These are phyloP conservation scores for Taenioides sp. DNA, from an alignment of 2,797 vertebrate genomes.

Conservation along the genomic window DNA sequence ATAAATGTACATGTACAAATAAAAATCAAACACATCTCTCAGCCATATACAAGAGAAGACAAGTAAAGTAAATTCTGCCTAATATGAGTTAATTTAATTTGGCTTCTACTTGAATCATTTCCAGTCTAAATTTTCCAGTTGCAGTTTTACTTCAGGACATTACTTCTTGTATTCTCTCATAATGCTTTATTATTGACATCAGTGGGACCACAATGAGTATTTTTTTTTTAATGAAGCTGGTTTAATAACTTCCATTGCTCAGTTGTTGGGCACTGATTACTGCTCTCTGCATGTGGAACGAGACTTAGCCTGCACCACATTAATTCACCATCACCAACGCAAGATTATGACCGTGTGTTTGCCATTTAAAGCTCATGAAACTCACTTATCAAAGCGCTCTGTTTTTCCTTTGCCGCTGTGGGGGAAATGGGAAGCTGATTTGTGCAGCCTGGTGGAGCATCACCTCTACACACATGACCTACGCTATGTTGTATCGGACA, in stretches of 20 bases:
- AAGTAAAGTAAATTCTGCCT: too few species aligned
- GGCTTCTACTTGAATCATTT: too few species aligned
- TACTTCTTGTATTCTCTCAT: not conserved
- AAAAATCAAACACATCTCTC: too few species aligned
- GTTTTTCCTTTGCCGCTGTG: constrained; percentile 38
- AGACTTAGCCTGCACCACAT: constrained; percentile 22
- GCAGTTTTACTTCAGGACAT: not conserved
- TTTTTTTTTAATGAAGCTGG: constrained; percentile 59
- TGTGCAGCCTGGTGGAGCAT: constrained; percentile 51
- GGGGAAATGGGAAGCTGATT: constrained; percentile 54
- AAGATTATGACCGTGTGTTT: constrained; percentile 31
- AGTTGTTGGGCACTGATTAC: constrained; percentile 67
- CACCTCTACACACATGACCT: constrained; percentile 45
- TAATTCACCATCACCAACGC: constrained; percentile 31
- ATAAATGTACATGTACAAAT: too few species aligned
- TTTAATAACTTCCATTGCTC: constrained; percentile 61
- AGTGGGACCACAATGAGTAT: constrained; percentile 45
- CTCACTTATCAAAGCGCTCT: constrained; percentile 37
- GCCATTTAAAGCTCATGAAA: constrained; percentile 27
- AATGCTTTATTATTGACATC: constrained; percentile 29
- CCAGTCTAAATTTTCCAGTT: not conserved
- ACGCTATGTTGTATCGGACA: constrained; percentile 45
- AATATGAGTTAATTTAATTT: too few species aligned
- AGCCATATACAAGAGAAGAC: too few species aligned
- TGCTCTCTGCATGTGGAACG: constrained; percentile 53